Percentiles rank a stretch among this genome's conserved stretches.
Conservation (phyloP, 1,140 invertebrate genomes). For the Cydia pomonella region DNA sequence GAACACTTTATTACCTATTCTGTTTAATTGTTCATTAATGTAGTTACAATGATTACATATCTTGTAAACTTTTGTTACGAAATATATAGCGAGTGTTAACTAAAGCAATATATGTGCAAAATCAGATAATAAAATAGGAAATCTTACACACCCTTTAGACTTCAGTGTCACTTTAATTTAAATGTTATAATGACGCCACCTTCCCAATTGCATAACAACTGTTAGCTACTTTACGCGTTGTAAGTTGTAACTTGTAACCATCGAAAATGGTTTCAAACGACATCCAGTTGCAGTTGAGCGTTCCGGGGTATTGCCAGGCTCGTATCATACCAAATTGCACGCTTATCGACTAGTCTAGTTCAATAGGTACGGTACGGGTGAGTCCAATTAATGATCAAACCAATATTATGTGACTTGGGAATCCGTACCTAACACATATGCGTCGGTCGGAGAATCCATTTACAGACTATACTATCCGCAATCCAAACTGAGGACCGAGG, state of each 20-base stretch:
- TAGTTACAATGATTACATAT: no score
- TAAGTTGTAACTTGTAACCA: background rate
- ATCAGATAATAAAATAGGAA: background rate
- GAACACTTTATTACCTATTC: background rate
- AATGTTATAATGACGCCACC: background rate
- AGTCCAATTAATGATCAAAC: background rate
- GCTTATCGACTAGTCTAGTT: background rate
- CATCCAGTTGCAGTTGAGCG: background rate
- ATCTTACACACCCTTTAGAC: background rate
- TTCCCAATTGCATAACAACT: background rate
- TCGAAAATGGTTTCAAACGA: background rate
- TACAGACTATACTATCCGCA: no score
- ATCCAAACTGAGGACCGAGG: no score
- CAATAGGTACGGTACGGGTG: background rate
- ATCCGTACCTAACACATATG: no score
- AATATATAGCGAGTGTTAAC: background rate
- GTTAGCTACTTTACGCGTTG: background rate
- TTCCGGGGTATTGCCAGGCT: constrained; percentile 2
- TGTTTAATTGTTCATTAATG: no score
- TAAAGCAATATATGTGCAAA: background rate
- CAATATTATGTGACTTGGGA: background rate
- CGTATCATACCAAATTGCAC: background rate
- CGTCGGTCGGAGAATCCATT: no score
- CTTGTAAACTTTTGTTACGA: no score
- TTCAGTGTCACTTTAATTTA: background rate